Evolutionary conservation across 2,888 invertebrate genomes (phyloP).

Genomic region (Dioctria rufipes): DNA sequence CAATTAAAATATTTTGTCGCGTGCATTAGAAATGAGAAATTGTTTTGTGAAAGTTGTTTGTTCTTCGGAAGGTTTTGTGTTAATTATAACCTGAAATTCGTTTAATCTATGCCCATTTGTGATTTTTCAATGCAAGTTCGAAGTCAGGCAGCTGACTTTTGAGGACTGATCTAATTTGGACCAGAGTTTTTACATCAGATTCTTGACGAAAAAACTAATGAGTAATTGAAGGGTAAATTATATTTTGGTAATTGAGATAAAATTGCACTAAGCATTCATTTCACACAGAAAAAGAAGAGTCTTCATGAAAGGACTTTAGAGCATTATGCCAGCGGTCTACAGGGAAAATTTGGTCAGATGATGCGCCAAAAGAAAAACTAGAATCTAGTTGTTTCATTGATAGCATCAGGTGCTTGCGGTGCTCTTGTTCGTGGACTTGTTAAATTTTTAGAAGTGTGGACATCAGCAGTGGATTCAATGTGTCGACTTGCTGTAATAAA

Average conservation of each 20-base stretch:
- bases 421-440: conserved; percentile 98
- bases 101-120: conserved; percentile 92
- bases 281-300: conserved; percentile 80
- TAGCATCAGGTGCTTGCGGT: conserved; percentile 96
- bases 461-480: conserved; percentile 94
- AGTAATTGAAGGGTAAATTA: conserved; percentile 87
- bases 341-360: conserved; percentile 91
- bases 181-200: conserved; percentile 94
- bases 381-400: conserved; percentile 86
- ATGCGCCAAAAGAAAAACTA: conserved; percentile 82
- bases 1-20: no score
- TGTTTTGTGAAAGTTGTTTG: no score
- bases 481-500: conserved; percentile 89
- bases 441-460: conserved; percentile 96
- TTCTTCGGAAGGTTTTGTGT: no score
- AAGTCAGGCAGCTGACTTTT: conserved; percentile 85
- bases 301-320: conserved; percentile 90
- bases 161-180: conserved; percentile 89
- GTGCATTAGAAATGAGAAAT: no score
- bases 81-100: no score
- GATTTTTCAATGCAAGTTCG: conserved; percentile 93
- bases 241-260: no score
- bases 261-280: no score
- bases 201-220: conserved; percentile 97
- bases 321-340: conserved; percentile 86